Conservation (phyloP, 2,113 vertebrate genomes). For the Campylomormyrus tamandua region DNA sequence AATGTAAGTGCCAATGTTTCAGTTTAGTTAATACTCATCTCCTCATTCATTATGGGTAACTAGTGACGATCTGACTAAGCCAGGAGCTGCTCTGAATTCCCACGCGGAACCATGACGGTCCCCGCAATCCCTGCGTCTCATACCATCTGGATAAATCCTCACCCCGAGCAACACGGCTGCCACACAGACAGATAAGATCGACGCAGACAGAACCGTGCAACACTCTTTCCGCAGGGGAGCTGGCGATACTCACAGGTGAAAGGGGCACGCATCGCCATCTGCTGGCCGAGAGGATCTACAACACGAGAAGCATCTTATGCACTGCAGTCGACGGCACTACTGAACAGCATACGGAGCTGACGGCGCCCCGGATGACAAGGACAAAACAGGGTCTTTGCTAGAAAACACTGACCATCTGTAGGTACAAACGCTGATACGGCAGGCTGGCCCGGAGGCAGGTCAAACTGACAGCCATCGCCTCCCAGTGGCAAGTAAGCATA, state of each 20-base stretch:
- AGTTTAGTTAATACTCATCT: neutral
- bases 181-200: conserved; percentile 37
- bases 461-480: neutral
- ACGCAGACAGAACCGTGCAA: conserved; percentile 47
- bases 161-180: conserved; percentile 26
- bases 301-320: conserved; percentile 83
- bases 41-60: neutral
- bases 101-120: neutral
- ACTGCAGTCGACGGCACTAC: conserved; percentile 55
- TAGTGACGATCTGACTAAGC: neutral
- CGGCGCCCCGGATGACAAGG: neutral
- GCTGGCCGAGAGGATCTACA: conserved; percentile 94
- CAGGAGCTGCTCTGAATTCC: neutral
- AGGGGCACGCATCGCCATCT: conserved; percentile 84
- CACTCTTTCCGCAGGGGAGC: conserved; percentile 59
- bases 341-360: neutral
- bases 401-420: neutral
- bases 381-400: neutral
- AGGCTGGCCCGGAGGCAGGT: neutral
- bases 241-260: conserved; percentile 94
- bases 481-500: neutral
- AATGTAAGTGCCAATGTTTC: neutral
- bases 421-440: neutral
- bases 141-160: conserved; percentile 69
- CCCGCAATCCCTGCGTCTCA: conserved; percentile 16